phyloP scores from a whole-genome alignment of 2,797 vertebrate species.

The Lepidocolaptes lacrymiger region DNA sequence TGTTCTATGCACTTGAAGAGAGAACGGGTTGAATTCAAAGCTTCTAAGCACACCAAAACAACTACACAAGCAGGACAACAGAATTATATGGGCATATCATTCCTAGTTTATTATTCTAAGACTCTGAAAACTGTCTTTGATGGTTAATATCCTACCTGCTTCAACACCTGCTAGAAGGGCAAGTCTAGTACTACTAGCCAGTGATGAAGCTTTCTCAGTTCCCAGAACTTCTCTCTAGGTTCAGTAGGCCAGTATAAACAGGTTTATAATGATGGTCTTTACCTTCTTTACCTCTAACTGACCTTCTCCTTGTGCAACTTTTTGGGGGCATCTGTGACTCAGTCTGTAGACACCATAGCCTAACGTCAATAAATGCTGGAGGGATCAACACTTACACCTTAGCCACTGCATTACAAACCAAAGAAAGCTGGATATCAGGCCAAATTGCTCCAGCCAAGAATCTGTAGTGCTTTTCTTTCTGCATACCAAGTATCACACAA shows the following conservation, averaged over 20 bases:
- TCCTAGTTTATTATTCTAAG: neutral
- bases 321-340: neutral
- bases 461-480: neutral
- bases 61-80: neutral
- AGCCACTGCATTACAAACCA: neutral
- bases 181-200: neutral
- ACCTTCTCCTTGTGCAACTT: neutral
- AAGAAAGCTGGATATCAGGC: neutral
- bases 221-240: neutral
- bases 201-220: neutral
- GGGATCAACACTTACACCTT: neutral
- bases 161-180: neutral
- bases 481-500: neutral
- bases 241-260: neutral
- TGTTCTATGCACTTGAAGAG: neutral
- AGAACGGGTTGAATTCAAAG: neutral
- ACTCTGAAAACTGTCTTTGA: neutral
- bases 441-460: neutral
- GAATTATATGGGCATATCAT: neutral
- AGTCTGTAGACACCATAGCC: neutral
- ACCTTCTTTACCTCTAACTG: slow-evolving; percentile 27
- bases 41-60: neutral
- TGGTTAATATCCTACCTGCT: neutral
- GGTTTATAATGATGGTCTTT: neutral
- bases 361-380: neutral